Percentiles rank a stretch among this genome's conserved stretches.
Conservation (phyloP, 1,140 invertebrate genomes). For the Portunus trituberculatus region DNA sequence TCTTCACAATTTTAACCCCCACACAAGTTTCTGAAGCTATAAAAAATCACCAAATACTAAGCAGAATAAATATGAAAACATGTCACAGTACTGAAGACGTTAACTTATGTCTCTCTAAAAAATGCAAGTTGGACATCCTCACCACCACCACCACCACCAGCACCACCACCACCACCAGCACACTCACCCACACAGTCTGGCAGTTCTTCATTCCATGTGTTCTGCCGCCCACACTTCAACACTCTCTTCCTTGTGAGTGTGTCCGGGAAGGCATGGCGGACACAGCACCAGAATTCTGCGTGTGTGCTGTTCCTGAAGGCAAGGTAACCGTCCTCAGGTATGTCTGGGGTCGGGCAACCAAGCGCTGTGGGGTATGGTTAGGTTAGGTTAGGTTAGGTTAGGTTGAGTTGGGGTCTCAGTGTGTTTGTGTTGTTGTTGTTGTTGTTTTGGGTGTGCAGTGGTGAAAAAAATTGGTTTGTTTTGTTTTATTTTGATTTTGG, state of each 20-base stretch:
- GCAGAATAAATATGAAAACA: no score
- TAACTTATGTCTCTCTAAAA: no score
- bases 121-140: no score
- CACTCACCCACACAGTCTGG: conserved; percentile 84
- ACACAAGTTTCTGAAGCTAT: no score
- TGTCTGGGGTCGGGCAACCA: conserved; percentile 46
- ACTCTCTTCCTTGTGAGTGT: conserved; percentile 81
- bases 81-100: no score
- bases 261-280: conserved; percentile 84
- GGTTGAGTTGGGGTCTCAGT: background rate
- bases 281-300: conserved; percentile 84
- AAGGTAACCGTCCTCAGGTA: conserved; percentile 83
- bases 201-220: conserved; percentile 83
- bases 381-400: background rate
- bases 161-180: no score
- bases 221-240: conserved; percentile 83
- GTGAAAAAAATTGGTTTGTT: no score
- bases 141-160: no score
- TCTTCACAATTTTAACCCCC: no score
- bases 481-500: no score
- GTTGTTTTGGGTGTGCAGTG: no score
- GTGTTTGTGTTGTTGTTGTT: background rate
- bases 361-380: background rate
- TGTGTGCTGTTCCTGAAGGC: conserved; percentile 82
- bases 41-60: no score